Base-by-base conservation (phyloP, 2,888 invertebrate genomes). In the Cheilosia vernalis region DNA sequence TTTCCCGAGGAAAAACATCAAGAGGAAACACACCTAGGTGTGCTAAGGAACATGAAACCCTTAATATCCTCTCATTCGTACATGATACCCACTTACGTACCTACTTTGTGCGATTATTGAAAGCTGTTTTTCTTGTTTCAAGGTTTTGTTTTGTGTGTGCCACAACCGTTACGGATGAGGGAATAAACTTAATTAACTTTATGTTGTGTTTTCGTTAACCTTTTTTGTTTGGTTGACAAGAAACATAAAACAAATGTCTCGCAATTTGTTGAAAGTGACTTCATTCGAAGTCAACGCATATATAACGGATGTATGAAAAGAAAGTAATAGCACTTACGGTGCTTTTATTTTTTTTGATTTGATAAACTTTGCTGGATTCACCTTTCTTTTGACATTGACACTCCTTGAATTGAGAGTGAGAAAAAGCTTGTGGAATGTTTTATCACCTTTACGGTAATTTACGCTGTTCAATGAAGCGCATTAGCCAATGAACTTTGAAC, bases 261-360 rank as follows among this genome's bases (percentile, higher is more conserved):
- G 37, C 64, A 51, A 64, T 64, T 64, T 64, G 37, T 51, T 64
- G 10, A 30, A 51, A 64, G 51, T 64, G 64, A 47, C 49, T 64
- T 64, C 49, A 64, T 64, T 19, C 17, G 17, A 19, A 47, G 44
- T 9, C 44, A 17, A 4, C 44, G 17, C 17, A 6, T 37, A 37
- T 17, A 6, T 37, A 37, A 9, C 9, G 44, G 9, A 17, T n/a
- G 44, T 17, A 4, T 47, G 6, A 9, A 19, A 5, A 4, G 44
- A 19, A 47, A 17, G 44, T 47, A 47, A 47, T 17, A 37, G 44
- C 37, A 37, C 13, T 37, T 37, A 37, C 37, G n/a, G 17, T n/a
- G 27, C 5, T n/a, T 6, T 42, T 42, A 2, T 15, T 10, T 37
- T 33, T 10, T 13, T 37, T 37, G 37, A 37, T 37, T 37, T 37